phyloP scores from a whole-genome alignment of 1,140 invertebrate genomes.

The Lepidurus arcticus region DNA sequence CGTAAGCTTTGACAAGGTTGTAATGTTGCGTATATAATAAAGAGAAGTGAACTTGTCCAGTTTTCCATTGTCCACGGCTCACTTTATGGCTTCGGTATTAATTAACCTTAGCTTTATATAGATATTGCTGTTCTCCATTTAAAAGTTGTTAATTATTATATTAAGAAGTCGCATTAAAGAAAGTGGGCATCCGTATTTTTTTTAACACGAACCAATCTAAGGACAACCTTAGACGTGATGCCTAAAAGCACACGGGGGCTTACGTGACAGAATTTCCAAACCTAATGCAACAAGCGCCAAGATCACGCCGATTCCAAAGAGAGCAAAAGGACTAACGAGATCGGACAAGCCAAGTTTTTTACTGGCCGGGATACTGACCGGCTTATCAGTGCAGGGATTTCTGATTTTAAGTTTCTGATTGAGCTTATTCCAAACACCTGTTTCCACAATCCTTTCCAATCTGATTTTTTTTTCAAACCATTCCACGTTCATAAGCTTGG shows the following conservation, averaged over 20 bases:
- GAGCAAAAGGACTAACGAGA: not conserved
- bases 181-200: too few species aligned
- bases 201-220: too few species aligned
- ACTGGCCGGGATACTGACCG: not conserved
- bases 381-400: not conserved
- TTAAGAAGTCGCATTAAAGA: too few species aligned
- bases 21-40: too few species aligned
- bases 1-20: too few species aligned
- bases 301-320: not conserved
- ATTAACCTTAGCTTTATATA: too few species aligned
- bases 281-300: not conserved
- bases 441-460: not conserved
- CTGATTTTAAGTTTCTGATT: not conserved
- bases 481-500: not conserved
- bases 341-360: not conserved
- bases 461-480: not conserved
- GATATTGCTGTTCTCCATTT: too few species aligned
- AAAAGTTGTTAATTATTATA: too few species aligned
- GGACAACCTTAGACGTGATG: too few species aligned
- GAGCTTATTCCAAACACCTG: not conserved
- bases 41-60: too few species aligned
- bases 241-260: not conserved
- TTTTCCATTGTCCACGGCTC: too few species aligned
- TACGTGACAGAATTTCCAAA: not conserved
- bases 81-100: too few species aligned